These are phyloP conservation scores for Mallotus villosus DNA, from an alignment of 2,797 vertebrate species.

Conservation along the genomic window DNA sequence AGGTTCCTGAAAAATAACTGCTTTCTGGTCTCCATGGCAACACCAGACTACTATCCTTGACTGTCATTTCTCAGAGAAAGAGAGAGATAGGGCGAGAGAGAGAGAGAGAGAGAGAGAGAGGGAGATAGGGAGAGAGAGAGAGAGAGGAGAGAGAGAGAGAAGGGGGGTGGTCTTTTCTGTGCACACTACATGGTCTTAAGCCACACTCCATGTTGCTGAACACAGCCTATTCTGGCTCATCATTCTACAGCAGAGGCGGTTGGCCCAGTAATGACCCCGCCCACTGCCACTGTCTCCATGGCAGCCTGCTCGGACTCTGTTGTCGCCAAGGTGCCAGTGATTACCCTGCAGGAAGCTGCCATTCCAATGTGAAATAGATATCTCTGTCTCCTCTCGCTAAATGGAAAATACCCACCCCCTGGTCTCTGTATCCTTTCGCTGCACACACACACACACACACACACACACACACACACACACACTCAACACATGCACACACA, in stretches of 20 bases:
- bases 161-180: background rate
- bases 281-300: background rate
- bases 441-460: too few relatives aligned
- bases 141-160: too few relatives aligned
- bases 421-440: constrained; percentile 35
- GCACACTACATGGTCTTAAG: background rate
- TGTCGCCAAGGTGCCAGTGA: constrained; percentile 56
- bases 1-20: constrained; percentile 71
- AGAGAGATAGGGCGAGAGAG: background rate
- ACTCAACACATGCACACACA: too few relatives aligned
- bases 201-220: background rate
- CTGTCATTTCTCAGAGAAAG: constrained; percentile 75
- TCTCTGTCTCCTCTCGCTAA: constrained; percentile 43
- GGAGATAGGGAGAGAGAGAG: background rate
- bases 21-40: constrained; percentile 91
- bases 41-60: constrained; percentile 85
- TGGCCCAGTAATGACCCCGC: background rate
- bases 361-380: constrained; percentile 69
- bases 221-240: background rate
- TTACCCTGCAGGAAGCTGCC: constrained; percentile 63
- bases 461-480: too few relatives aligned
- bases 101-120: constrained; percentile 8
- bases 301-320: background rate
- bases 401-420: constrained; percentile 41
- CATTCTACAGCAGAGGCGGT: background rate